Conservation (phyloP, 2,888 invertebrate species). For the Phengaris arion region DNA sequence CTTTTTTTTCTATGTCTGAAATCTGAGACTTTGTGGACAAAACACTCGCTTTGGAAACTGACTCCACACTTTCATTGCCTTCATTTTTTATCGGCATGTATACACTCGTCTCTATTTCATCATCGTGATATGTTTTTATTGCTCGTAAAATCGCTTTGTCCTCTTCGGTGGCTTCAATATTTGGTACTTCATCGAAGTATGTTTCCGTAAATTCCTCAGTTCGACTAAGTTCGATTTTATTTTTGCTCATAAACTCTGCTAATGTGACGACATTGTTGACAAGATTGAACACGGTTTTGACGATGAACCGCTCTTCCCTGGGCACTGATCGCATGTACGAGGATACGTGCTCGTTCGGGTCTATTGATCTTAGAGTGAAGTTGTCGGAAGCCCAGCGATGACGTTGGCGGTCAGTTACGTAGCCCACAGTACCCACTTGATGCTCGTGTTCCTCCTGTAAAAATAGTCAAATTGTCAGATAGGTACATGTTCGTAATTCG, state of each 20-base stretch:
- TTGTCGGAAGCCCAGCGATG: not conserved
- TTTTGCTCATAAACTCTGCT: not conserved
- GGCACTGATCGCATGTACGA: not conserved
- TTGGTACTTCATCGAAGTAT: not conserved
- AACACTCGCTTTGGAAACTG: not conserved
- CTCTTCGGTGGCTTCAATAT: not conserved
- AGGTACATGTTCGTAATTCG: too few species aligned
- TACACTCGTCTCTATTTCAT: not conserved
- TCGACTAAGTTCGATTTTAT: not conserved
- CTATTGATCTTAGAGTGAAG: not conserved
- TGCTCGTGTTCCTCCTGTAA: constrained; percentile 59
- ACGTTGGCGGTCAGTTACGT: not conserved
- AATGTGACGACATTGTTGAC: not conserved
- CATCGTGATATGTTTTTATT: not conserved
- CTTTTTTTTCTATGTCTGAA: not conserved
- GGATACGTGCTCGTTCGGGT: not conserved
- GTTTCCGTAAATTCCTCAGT: not conserved
- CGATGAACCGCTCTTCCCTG: not conserved
- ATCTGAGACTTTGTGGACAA: not conserved
- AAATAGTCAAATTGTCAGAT: not conserved
- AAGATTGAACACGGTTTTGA: not conserved
- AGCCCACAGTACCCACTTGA: constrained; percentile 44
- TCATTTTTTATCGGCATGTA: not conserved
- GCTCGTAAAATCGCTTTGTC: not conserved
- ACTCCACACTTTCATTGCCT: not conserved